A percentile compares a stretch with the other conserved stretches of the same genome.
phyloP scores from a whole-genome alignment of 2,888 invertebrate genomes.

The Diarsia brunnea region DNA sequence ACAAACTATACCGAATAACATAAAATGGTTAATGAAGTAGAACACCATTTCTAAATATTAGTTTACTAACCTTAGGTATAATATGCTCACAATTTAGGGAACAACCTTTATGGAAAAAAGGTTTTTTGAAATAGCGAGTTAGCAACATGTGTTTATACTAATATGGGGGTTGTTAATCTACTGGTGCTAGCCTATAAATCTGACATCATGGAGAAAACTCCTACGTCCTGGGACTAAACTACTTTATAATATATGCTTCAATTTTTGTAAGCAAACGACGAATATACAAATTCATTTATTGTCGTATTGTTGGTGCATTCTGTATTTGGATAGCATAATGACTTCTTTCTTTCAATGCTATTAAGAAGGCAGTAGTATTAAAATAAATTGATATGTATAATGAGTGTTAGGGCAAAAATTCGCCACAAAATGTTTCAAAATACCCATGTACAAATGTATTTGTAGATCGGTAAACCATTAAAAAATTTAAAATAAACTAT shows the following conservation, averaged over 20 bases:
- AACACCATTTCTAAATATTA: neutral
- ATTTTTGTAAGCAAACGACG: neutral
- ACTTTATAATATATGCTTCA: neutral
- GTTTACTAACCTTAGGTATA: neutral
- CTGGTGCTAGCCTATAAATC: neutral
- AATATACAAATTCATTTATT: neutral
- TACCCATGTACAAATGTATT: constrained; percentile 87
- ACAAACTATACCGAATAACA: neutral
- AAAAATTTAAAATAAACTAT: constrained; percentile 62
- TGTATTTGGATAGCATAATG: constrained; percentile 44
- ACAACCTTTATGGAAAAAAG: neutral
- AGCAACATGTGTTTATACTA: neutral
- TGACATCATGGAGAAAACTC: neutral
- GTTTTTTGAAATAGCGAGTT: neutral
- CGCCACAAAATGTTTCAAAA: constrained; percentile 83
- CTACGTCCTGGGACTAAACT: neutral
- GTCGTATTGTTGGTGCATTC: neutral
- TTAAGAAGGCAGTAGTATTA: constrained; percentile 66
- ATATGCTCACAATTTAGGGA: neutral
- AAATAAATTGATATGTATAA: constrained; percentile 78
- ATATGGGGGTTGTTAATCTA: neutral
- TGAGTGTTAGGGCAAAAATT: constrained; percentile 85
- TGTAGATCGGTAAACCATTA: constrained; percentile 86
- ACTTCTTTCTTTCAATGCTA: constrained; percentile 55
- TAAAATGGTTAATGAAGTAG: neutral